These are phyloP conservation scores for Drosophila testacea DNA, from an alignment of 2,888 invertebrate species.

Conservation along the genomic window DNA sequence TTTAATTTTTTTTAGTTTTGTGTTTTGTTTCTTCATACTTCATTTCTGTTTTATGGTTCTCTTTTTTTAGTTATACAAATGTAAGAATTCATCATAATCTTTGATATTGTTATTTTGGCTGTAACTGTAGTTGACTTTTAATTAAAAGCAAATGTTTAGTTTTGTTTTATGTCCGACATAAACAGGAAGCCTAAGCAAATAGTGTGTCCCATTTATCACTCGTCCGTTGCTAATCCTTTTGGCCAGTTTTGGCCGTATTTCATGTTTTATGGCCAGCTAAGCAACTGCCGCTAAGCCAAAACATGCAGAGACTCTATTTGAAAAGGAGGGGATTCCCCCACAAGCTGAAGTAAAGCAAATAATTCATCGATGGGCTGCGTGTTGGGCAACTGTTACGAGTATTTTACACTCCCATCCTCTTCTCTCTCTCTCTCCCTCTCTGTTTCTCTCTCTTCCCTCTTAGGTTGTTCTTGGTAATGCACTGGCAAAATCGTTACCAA, in stretches of 20 bases:
- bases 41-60: too few species aligned
- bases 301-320: slow-evolving; percentile 56
- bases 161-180: slow-evolving; percentile 70
- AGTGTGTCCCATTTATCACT: slow-evolving; percentile 77
- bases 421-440: not conserved
- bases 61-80: too few species aligned
- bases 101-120: slow-evolving; percentile 24
- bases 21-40: too few species aligned
- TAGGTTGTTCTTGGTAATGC: slow-evolving; percentile 32
- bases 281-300: slow-evolving; percentile 71
- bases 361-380: slow-evolving; percentile 78
- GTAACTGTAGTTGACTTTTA: slow-evolving; percentile 62
- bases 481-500: slow-evolving; percentile 42
- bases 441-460: not conserved
- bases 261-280: slow-evolving; percentile 79
- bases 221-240: slow-evolving; percentile 74
- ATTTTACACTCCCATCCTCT: slow-evolving; percentile 65
- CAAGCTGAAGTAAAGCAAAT: slow-evolving; percentile 54
- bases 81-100: slow-evolving; percentile 17
- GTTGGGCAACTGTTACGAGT: slow-evolving; percentile 77
- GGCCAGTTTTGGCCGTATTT: slow-evolving; percentile 76
- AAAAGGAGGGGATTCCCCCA: slow-evolving; percentile 12
- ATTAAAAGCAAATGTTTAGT: slow-evolving; percentile 79
- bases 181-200: slow-evolving; percentile 76
- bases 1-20: too few species aligned